Evolutionary conservation across 2,888 invertebrate genomes (phyloP), one percentile per base, ranked within the genome.

Genomic region (Clistopyga incitator): DNA sequence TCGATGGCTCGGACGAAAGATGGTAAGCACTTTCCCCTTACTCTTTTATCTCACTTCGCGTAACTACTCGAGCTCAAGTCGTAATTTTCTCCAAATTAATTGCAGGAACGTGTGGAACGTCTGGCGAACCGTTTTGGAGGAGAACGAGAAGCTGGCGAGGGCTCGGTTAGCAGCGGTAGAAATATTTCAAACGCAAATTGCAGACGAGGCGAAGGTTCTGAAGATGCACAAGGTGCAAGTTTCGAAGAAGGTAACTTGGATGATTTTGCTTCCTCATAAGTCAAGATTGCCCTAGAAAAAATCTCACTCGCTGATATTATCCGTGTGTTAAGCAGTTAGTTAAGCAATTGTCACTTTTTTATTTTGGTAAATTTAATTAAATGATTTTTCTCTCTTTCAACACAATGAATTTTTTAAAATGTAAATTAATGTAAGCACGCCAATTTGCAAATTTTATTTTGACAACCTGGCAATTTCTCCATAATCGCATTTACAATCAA

Each of bases 51-150:
- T 2, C 8, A n/a, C 4, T 64, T n/a, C 20, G 34, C 3, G 3
- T 38, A 6, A 65, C 20, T 34, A 15, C 15, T 10, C 3, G 20
- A 42, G 29, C 1, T n/a, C 34, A 61, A 42, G 42, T 42, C 13
- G 38, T 65, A 42, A 65, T 50, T 50, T 25, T 47, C 34, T n/a
- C 2, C 59, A 11, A 23, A 50, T 52, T 54, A 56, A 20, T 87
- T 68, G 11, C 90, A 99, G 99, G 97, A 98, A 98, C 92, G 98
- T 98, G 96, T 98, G 98, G 97, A 97, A 97, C 91, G 98, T 99
- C n/a, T 99, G 99, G 99, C 95, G 98, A 86, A 97, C 98, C 0
- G 98, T 99, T 2, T 94, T 99, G 89, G 98, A 99, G 92, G 99
- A 99, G 94, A 98, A 98, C 91, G 98, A 99, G 92, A 98, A 98